Evolutionary conservation across 2,797 vertebrate genomes (phyloP).

Genomic region (Spea hammondii): DNA sequence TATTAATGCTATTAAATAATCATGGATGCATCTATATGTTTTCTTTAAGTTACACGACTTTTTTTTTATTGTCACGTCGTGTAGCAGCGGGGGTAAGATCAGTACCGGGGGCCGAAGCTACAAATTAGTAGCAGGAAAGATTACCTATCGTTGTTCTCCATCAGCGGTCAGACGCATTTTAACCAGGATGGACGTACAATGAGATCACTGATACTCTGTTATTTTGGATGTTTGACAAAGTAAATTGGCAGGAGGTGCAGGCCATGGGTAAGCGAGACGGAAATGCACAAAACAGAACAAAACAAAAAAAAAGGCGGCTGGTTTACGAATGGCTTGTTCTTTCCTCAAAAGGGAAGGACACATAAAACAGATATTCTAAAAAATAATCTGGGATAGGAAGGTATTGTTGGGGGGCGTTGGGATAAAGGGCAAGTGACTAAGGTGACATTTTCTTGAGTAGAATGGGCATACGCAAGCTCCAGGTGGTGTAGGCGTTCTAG

Average conservation of each 20-base stretch:
- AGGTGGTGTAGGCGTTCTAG: no score
- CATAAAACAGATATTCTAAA: neutral
- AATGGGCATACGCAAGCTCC: no score
- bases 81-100: neutral
- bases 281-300: slow-evolving; percentile 11
- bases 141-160: neutral
- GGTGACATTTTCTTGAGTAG: no score
- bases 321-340: slow-evolving; percentile 16
- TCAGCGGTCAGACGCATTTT: neutral
- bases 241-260: slow-evolving; percentile 42
- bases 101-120: neutral
- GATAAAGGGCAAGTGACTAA: no score
- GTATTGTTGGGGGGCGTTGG: no score
- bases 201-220: slow-evolving; percentile 26
- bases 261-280: slow-evolving; percentile 17
- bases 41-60: no score
- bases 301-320: slow-evolving; percentile 25
- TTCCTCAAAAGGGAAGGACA: no score
- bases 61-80: neutral
- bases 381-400: neutral
- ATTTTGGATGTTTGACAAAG: slow-evolving; percentile 41
- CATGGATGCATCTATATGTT: no score
- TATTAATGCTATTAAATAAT: no score
- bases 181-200: slow-evolving; percentile 15
- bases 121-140: neutral